Evolutionary conservation across 1,140 invertebrate genomes (phyloP).

Genomic region (Drosophila baimaii): DNA sequence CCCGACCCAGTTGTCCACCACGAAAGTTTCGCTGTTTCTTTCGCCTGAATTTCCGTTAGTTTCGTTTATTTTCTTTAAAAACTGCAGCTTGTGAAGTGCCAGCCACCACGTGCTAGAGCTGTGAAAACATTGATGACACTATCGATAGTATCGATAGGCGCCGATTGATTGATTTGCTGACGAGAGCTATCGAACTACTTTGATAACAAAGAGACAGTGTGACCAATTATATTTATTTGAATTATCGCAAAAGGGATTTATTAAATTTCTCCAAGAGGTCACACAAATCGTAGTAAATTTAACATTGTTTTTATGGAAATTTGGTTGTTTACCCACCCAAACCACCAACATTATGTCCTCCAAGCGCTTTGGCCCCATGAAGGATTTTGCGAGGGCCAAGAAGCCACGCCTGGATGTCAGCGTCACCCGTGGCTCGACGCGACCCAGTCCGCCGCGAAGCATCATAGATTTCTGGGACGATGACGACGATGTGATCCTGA

Average conservation of each 20-base stretch:
- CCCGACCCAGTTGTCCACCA: conserved; percentile 3
- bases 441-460: conserved; percentile 22
- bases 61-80: conserved; percentile 9
- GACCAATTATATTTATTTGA: neutral
- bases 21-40: neutral
- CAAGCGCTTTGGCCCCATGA: conserved; percentile 65
- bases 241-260: neutral
- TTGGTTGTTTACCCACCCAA: neutral
- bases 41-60: neutral
- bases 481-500: conserved; percentile 74
- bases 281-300: neutral
- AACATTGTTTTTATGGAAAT: neutral
- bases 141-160: neutral
- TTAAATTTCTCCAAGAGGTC: neutral
- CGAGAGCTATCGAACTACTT: neutral
- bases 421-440: conserved; percentile 31
- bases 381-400: conserved; percentile 60
- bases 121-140: conserved; percentile 7
- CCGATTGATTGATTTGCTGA: too few relatives aligned
- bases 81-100: neutral
- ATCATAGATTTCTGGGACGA: conserved; percentile 74
- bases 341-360: conserved; percentile 28
- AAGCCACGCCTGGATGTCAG: conserved; percentile 73
- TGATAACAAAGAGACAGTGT: neutral
- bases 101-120: conserved; percentile 9